phyloP scores from a whole-genome alignment of 1,140 invertebrate genomes.

The Chrysoperla carnea region DNA sequence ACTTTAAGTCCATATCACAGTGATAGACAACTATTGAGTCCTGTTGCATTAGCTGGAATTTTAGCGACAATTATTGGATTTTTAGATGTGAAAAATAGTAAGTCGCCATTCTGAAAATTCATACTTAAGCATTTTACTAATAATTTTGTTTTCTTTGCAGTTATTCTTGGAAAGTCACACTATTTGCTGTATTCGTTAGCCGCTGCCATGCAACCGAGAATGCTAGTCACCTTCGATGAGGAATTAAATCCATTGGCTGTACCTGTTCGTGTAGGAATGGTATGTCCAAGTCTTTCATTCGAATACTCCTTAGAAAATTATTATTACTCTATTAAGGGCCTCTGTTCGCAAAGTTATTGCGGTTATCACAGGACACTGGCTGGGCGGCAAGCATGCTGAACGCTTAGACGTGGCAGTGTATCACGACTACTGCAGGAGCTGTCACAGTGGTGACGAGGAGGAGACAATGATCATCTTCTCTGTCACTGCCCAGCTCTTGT shows the following conservation, averaged over 20 bases:
- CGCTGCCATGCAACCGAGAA: constrained; percentile 94
- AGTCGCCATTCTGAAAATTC: no score
- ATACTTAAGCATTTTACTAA: no score
- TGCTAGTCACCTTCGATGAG: constrained; percentile 99
- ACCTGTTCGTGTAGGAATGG: constrained; percentile 91
- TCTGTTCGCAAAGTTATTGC: no score
- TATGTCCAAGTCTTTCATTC: constrained; percentile 26
- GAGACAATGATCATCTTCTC: no score
- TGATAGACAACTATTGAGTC: constrained; percentile 86
- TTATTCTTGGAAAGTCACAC: constrained; percentile 90
- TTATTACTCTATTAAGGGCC: no score
- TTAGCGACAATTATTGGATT: constrained; percentile 83
- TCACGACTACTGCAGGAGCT: no score
- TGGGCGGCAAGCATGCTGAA: no score
- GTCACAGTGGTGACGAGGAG: no score
- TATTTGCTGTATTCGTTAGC: constrained; percentile 92
- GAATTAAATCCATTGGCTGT: constrained; percentile 86
- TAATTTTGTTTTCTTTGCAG: constrained; percentile 26
- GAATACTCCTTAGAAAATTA: no score
- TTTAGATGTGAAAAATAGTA: constrained; percentile 92
- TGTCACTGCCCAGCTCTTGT: no score
- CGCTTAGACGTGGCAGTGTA: no score
- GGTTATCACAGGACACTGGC: no score
- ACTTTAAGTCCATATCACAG: constrained; percentile 96
- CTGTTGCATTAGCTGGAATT: constrained; percentile 86